Conservation (phyloP, 2,113 vertebrate genomes). For the Atlantisia rogersi region DNA sequence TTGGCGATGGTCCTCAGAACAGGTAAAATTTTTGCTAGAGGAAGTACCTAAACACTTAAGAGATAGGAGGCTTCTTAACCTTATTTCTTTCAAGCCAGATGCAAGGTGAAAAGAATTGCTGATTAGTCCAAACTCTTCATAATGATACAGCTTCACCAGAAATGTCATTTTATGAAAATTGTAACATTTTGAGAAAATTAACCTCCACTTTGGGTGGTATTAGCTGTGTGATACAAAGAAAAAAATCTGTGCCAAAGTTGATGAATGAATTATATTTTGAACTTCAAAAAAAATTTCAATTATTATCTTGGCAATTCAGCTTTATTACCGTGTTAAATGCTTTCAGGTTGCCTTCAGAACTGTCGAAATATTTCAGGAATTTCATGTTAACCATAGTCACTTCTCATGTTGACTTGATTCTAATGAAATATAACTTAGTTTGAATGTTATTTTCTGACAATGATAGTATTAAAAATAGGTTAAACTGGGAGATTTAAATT, state of each 20-base stretch:
- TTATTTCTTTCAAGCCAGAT: not conserved
- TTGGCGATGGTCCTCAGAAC: slow-evolving; percentile 98
- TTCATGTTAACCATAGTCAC: not conserved
- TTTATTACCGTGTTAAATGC: not conserved
- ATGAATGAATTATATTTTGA: not conserved
- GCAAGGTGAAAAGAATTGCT: not conserved
- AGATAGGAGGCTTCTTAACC: not conserved
- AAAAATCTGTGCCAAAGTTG: not conserved
- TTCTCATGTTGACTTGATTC: not conserved
- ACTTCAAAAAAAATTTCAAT: not conserved
- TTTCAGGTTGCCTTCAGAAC: not conserved
- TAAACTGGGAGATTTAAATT: not conserved
- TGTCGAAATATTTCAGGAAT: not conserved
- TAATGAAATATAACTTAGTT: not conserved
- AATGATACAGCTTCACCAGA: not conserved
- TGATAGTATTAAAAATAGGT: not conserved
- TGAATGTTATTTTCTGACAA: not conserved
- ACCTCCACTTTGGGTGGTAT: not conserved
- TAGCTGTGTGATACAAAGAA: not conserved
- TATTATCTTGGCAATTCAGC: not conserved
- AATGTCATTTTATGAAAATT: not conserved
- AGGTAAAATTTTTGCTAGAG: slow-evolving; percentile 77
- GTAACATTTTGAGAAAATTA: not conserved
- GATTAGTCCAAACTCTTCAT: not conserved
- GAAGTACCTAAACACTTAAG: not conserved